Percentiles rank a stretch among this genome's conserved stretches.
These are phyloP conservation scores for Cyclargus thomasi DNA, from an alignment of 1,140 invertebrate species.

Conservation along the genomic window DNA sequence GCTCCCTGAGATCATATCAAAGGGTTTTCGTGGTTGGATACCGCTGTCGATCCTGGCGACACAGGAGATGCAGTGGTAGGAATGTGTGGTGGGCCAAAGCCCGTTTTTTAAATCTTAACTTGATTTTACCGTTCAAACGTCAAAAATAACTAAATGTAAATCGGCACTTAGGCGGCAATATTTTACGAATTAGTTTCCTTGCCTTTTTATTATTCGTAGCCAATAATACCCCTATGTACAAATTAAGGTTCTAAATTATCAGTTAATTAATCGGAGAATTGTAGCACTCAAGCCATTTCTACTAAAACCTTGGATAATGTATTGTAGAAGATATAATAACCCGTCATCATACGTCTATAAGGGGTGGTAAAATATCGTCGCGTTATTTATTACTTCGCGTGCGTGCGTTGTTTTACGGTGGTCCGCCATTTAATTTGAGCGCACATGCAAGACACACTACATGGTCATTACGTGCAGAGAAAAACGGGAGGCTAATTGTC, in stretches of 20 bases:
- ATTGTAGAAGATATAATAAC: conserved; percentile 36
- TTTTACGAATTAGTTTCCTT: too few species aligned
- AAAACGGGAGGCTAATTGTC: conserved; percentile 61
- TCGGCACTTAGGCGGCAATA: too few species aligned
- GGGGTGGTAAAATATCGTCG: conserved; percentile 40
- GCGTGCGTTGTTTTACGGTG: conserved; percentile 53
- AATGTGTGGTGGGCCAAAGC: too few species aligned
- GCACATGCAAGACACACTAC: conserved; percentile 54
- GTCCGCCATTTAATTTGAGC: conserved; percentile 60
- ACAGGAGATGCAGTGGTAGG: too few species aligned
- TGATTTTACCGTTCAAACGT: too few species aligned
- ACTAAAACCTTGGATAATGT: neutral
- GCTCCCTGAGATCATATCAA: too few species aligned
- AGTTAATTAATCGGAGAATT: neutral
- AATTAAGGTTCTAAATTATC: neutral
- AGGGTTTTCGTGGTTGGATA: too few species aligned
- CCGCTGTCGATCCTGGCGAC: too few species aligned
- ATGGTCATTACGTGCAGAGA: conserved; percentile 54
- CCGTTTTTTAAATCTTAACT: too few species aligned
- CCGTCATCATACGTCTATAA: conserved; percentile 30
- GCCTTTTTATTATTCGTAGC: too few species aligned
- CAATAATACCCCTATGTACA: too few species aligned
- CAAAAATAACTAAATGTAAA: too few species aligned
- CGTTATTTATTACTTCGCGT: conserved; percentile 49
- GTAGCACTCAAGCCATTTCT: neutral